These are phyloP conservation scores for Ceramica pisi DNA, from an alignment of 2,888 invertebrate genomes.

Conservation along the genomic window DNA sequence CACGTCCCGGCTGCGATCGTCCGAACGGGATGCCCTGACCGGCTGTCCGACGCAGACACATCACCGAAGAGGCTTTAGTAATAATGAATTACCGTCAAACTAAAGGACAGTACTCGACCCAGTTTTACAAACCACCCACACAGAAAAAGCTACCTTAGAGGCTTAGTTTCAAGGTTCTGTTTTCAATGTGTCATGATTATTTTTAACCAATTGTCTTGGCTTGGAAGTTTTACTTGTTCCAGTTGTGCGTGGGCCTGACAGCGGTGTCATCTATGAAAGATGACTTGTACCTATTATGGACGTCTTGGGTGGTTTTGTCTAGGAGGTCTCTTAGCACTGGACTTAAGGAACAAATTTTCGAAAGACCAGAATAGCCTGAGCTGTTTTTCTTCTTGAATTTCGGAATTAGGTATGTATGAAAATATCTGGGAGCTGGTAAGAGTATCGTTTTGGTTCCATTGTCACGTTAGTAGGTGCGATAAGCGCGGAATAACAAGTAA, in stretches of 20 bases:
- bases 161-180: slow-evolving; percentile 14
- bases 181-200: slow-evolving; percentile 36
- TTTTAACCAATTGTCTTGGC: slow-evolving; percentile 65
- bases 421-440: slow-evolving; percentile 39
- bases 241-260: slow-evolving; percentile 63
- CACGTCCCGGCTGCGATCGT: slow-evolving; percentile 40
- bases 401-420: slow-evolving; percentile 52
- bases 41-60: slow-evolving; percentile 58
- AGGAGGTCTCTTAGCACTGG: slow-evolving; percentile 29
- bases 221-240: slow-evolving; percentile 63
- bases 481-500: slow-evolving; percentile 45
- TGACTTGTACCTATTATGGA: slow-evolving; percentile 59
- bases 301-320: slow-evolving; percentile 33
- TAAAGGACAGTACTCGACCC: slow-evolving; percentile 56
- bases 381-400: slow-evolving; percentile 48
- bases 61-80: slow-evolving; percentile 61
- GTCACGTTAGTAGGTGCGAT: slow-evolving; percentile 35
- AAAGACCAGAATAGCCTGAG: slow-evolving; percentile 14
- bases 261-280: slow-evolving; percentile 65
- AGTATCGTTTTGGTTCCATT: slow-evolving; percentile 44
- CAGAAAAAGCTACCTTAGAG: slow-evolving; percentile 8
- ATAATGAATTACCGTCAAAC: slow-evolving; percentile 64
- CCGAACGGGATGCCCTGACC: slow-evolving; percentile 7
- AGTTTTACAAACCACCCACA: slow-evolving; percentile 25
- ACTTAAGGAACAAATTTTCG: neutral